A percentile compares a stretch with the other conserved stretches of the same genome.
Conservation (phyloP, 1,140 invertebrate species). For the Drosophila burlai region DNA sequence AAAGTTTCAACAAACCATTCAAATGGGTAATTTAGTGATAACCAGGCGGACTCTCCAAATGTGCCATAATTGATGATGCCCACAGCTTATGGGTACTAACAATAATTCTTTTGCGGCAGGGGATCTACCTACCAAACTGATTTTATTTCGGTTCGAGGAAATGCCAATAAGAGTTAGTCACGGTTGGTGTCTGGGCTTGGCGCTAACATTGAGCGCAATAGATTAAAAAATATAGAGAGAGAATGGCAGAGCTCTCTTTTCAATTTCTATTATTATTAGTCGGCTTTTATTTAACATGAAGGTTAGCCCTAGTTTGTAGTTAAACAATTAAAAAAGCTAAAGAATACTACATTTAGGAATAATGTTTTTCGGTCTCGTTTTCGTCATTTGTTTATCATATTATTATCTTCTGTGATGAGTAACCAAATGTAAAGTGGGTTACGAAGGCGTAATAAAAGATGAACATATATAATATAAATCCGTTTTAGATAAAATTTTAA, state of each 20-base stretch:
- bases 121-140: slow-evolving; percentile 48
- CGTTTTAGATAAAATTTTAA: background rate
- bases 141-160: slow-evolving; percentile 49
- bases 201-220: background rate
- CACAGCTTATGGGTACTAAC: slow-evolving; percentile 17
- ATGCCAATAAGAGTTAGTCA: slow-evolving; percentile 51
- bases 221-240: background rate
- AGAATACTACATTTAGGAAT: background rate
- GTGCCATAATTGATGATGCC: slow-evolving; percentile 54
- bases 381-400: background rate
- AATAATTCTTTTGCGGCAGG: slow-evolving; percentile 13
- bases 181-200: background rate
- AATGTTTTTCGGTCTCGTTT: background rate
- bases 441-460: background rate
- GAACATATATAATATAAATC: background rate
- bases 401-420: background rate
- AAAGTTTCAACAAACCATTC: slow-evolving; percentile 49
- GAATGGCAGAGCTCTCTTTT: too few species aligned
- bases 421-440: too few species aligned
- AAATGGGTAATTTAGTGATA: slow-evolving; percentile 63
- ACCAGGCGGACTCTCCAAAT: slow-evolving; percentile 44
- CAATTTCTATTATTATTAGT: background rate
- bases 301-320: too few species aligned
- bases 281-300: background rate
- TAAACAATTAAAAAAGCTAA: background rate